Evolutionary conservation across 2,113 vertebrate species (phyloP).

Genomic region (Apteryx owenii): DNA sequence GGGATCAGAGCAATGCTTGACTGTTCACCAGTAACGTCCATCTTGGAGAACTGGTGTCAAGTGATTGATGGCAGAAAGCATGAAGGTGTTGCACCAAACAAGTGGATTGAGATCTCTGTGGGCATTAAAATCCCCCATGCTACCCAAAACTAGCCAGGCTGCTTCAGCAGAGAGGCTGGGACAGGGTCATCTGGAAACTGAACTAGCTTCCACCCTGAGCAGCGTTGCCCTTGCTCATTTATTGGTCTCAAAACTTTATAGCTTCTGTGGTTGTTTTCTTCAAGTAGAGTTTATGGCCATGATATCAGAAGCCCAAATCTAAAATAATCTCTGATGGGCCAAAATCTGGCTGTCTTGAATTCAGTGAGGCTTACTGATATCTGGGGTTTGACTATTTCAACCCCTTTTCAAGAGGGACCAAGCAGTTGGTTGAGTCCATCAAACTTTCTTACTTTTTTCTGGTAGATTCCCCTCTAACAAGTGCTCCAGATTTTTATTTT

Average conservation of each 20-base stretch:
- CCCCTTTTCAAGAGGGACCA: not conserved
- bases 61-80: not conserved
- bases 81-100: not conserved
- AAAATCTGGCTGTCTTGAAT: not conserved
- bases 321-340: not conserved
- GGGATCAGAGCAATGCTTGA: not conserved
- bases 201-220: fast-evolving
- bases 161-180: not conserved
- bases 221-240: not conserved
- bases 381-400: not conserved
- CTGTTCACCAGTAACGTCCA: fast-evolving
- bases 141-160: not conserved
- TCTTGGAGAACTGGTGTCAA: not conserved
- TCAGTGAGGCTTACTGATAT: not conserved
- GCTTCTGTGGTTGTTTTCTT: not conserved
- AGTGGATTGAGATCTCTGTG: not conserved
- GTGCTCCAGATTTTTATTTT: not conserved
- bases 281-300: not conserved
- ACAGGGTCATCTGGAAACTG: not conserved
- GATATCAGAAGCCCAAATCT: not conserved
- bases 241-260: not conserved
- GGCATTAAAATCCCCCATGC: fast-evolving
- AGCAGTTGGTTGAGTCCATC: not conserved
- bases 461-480: not conserved
- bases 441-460: not conserved